phyloP scores from a whole-genome alignment of 2,888 invertebrate genomes.

The Tipula lateralis region DNA sequence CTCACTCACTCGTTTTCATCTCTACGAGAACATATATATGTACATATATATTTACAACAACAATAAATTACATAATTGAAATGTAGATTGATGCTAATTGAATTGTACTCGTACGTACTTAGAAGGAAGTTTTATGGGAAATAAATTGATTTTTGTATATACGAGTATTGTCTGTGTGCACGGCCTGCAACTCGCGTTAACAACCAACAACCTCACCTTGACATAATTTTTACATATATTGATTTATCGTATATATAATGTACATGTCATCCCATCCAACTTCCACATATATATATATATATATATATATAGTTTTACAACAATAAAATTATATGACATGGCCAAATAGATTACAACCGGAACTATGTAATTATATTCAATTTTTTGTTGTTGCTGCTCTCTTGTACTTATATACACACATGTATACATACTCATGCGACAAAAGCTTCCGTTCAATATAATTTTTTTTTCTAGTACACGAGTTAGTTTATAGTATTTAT shows the following conservation, averaged over 20 bases:
- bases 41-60: not conserved
- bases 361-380: constrained; percentile 30
- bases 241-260: not conserved
- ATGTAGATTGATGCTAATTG: constrained; percentile 11
- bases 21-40: not conserved
- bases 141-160: not conserved
- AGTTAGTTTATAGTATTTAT: not conserved
- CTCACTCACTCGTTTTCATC: not conserved
- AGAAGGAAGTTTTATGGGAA: constrained; percentile 15
- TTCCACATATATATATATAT: not conserved
- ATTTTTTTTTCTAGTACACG: not conserved
- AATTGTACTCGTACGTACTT: constrained; percentile 19
- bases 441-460: constrained; percentile 27
- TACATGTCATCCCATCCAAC: not conserved
- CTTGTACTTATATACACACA: no score
- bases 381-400: constrained; percentile 3
- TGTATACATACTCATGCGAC: constrained; percentile 28
- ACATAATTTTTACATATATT: not conserved
- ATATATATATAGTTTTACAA: not conserved
- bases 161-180: not conserved
- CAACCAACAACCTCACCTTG: not conserved
- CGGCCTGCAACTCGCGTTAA: not conserved
- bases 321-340: not conserved
- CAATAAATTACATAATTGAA: not conserved
- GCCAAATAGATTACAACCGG: constrained; percentile 26